A percentile compares a stretch with the other conserved stretches of the same genome.
These are phyloP conservation scores for Periophthalmus modestus DNA, from an alignment of 2,113 vertebrate genomes.

Conservation along the genomic window DNA sequence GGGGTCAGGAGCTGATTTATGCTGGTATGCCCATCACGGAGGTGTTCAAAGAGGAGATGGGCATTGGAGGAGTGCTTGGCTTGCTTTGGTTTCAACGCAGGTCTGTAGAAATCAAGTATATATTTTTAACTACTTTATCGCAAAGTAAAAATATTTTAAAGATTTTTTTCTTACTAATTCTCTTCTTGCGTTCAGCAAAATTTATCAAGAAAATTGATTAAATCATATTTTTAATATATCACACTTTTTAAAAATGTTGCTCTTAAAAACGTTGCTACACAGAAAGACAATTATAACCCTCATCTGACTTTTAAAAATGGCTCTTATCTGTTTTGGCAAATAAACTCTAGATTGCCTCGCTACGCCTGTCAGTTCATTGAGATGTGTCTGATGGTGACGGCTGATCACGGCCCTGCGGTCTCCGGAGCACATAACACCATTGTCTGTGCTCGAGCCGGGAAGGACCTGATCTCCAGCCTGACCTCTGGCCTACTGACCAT, in stretches of 20 bases:
- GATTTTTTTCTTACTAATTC: too few species aligned
- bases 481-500: conserved; percentile 98
- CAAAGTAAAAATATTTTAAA: neutral
- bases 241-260: too few species aligned
- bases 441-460: conserved; percentile 94
- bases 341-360: conserved; percentile 82
- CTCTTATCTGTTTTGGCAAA: neutral
- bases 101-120: conserved; percentile 60
- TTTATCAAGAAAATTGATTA: too few species aligned
- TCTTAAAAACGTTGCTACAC: too few species aligned
- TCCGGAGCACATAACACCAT: conserved; percentile 98
- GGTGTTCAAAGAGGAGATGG: conserved; percentile 97
- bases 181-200: too few species aligned
- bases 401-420: conserved; percentile 93
- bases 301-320: too few species aligned
- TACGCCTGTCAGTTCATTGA: conserved; percentile 98
- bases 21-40: conserved; percentile 98
- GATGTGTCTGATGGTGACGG: conserved; percentile 99
- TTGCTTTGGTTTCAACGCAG: conserved; percentile 97
- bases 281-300: too few species aligned
- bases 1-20: conserved; percentile 97
- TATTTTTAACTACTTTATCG: neutral
- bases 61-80: conserved; percentile 93
- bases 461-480: conserved; percentile 95
- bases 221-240: too few species aligned